Conservation (phyloP, 2,113 vertebrate species). For the Cinclus mexicanus region DNA sequence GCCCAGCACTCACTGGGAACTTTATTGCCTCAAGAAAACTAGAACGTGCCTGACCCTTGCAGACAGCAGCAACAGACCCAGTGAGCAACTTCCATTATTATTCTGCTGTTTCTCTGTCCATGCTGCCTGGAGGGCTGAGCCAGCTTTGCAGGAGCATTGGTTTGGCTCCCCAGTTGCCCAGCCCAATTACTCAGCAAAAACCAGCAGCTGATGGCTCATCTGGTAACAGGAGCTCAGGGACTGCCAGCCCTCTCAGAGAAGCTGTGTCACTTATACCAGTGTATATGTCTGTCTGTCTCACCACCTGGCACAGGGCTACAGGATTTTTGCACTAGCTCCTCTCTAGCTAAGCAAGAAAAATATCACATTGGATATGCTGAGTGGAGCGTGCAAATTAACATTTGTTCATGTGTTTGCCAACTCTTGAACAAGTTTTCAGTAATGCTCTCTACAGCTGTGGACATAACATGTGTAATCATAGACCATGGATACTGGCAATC, state of each 20-base stretch:
- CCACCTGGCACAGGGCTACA: not conserved
- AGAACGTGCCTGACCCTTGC: not conserved
- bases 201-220: not conserved
- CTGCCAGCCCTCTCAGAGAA: not conserved
- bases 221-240: not conserved
- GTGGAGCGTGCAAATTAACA: not conserved
- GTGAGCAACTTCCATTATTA: not conserved
- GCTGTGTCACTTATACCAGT: not conserved
- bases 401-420: not conserved
- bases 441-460: not conserved
- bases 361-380: not conserved
- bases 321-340: not conserved
- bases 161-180: not conserved
- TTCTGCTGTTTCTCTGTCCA: not conserved
- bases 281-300: not conserved
- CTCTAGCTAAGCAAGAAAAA: not conserved
- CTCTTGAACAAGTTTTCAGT: not conserved
- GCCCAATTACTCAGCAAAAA: not conserved
- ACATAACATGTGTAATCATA: not conserved
- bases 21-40: not conserved
- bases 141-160: not conserved
- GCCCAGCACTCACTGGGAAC: not conserved
- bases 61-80: not conserved
- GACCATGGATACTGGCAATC: not conserved
- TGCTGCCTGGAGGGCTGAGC: slow-evolving; percentile 5